phyloP scores from a whole-genome alignment of 2,113 vertebrate genomes.

The Mus pahari region DNA sequence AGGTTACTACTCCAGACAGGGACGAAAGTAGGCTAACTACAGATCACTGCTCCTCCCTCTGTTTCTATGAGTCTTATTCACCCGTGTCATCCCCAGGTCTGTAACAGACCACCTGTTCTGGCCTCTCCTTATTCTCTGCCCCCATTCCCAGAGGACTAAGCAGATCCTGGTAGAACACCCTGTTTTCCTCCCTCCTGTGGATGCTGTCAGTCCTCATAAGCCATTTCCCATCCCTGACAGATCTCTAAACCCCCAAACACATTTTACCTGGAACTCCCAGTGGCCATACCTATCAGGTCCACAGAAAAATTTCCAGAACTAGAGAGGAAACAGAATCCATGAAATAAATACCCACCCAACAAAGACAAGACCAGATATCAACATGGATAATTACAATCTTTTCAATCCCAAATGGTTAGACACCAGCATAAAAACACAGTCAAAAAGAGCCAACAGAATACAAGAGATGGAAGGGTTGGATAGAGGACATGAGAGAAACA shows the following conservation, averaged over 20 bases:
- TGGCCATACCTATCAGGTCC: not conserved
- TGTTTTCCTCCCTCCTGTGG: not conserved
- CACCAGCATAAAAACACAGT: not conserved
- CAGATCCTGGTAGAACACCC: not conserved
- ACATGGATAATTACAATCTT: not conserved
- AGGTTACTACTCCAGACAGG: not conserved
- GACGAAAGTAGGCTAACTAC: not conserved
- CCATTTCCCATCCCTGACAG: not conserved
- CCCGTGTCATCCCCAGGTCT: not conserved
- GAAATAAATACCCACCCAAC: not conserved
- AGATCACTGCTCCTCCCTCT: not conserved
- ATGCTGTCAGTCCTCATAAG: not conserved
- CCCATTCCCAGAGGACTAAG: not conserved
- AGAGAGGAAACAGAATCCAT: not conserved
- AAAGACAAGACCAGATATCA: not conserved
- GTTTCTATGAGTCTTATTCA: not conserved
- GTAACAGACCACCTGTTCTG: not conserved
- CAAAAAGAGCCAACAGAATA: not conserved
- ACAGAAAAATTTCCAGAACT: not conserved
- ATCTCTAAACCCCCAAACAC: not conserved
- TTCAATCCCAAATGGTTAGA: not conserved
- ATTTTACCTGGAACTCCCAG: not conserved
- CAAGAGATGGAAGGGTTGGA: not conserved
- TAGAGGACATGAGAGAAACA: not conserved
- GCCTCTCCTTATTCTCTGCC: not conserved